Evolutionary conservation across 2,113 vertebrate species (phyloP).

Genomic region (Dissostichus mawsoni): DNA sequence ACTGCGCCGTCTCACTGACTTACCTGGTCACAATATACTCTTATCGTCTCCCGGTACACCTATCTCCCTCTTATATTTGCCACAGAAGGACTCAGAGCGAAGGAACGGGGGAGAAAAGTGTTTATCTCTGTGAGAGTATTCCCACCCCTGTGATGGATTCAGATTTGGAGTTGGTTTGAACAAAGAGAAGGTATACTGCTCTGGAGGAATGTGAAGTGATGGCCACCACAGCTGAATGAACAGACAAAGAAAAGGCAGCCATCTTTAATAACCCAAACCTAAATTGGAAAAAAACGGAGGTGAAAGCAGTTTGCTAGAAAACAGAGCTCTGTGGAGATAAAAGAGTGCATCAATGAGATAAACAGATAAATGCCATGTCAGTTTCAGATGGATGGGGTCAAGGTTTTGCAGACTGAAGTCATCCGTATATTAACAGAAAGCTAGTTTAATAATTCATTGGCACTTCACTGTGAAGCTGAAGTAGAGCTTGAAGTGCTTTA

Average conservation of each 20-base stretch:
- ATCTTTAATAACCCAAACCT: neutral
- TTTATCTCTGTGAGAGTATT: slow-evolving; percentile 34
- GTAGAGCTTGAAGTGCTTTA: neutral
- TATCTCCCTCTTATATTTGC: slow-evolving; percentile 1
- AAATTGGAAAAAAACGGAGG: neutral
- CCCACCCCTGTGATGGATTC: slow-evolving; percentile 43
- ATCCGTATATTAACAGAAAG: slow-evolving; percentile 5
- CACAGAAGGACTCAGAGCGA: neutral
- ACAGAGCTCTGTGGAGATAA: neutral
- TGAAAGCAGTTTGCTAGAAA: neutral
- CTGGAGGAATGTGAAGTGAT: slow-evolving; percentile 21
- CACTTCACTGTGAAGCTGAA: neutral
- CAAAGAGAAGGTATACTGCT: slow-evolving; percentile 25
- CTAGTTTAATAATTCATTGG: neutral
- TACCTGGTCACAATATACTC: neutral
- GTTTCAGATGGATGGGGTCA: neutral
- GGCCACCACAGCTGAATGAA: slow-evolving; percentile 20
- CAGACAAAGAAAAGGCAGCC: slow-evolving; percentile 16
- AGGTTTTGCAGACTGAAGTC: slow-evolving; percentile 10
- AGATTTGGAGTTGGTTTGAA: slow-evolving; percentile 33
- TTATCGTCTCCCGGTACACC: neutral
- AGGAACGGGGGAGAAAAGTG: neutral
- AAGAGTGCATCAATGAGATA: neutral
- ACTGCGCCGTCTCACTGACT: neutral
- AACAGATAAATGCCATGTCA: neutral